A percentile compares a stretch with the other conserved stretches of the same genome.
Evolutionary conservation across 2,888 invertebrate genomes (phyloP).

Genomic region (Cryptocheilus praepositus): DNA sequence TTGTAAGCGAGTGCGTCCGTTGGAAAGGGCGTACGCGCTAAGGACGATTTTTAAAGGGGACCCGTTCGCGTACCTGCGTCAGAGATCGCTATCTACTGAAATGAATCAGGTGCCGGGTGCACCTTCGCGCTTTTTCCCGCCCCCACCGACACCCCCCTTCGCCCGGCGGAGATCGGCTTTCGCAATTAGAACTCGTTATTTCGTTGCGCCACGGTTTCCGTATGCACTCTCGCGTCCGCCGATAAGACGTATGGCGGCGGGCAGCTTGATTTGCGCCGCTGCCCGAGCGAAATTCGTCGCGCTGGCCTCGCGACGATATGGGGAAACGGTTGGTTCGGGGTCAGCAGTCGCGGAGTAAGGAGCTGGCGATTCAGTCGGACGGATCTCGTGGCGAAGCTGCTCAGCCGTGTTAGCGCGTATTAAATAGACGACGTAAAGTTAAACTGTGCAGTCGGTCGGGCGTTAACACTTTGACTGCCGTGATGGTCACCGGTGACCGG

Average conservation of each 20-base stretch:
- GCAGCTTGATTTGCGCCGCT: neutral
- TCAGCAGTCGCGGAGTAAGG: no score
- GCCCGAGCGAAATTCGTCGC: slow-evolving; percentile 10
- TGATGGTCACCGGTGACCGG: no score
- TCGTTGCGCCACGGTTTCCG: slow-evolving; percentile 67
- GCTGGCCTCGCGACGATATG: no score
- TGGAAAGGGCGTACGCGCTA: slow-evolving; percentile 50
- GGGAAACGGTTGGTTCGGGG: no score
- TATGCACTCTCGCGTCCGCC: slow-evolving; percentile 52
- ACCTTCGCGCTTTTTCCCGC: slow-evolving; percentile 46
- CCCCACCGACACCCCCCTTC: slow-evolving; percentile 4
- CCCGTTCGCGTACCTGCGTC: slow-evolving; percentile 56
- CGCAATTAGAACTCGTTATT: slow-evolving; percentile 71
- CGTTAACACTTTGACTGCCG: no score
- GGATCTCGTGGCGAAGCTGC: no score
- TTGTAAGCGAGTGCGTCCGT: slow-evolving; percentile 1
- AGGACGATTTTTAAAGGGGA: slow-evolving; percentile 54
- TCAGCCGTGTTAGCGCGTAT: no score
- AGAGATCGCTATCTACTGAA: slow-evolving; percentile 59
- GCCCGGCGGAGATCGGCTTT: slow-evolving; percentile 56
- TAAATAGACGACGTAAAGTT: no score
- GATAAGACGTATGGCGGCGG: slow-evolving; percentile 48
- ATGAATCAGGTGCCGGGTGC: slow-evolving; percentile 61
- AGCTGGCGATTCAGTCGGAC: no score
- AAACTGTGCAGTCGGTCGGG: no score